Base-by-base conservation (phyloP, 1,140 invertebrate species). In the Diabrotica undecimpunctata region DNA sequence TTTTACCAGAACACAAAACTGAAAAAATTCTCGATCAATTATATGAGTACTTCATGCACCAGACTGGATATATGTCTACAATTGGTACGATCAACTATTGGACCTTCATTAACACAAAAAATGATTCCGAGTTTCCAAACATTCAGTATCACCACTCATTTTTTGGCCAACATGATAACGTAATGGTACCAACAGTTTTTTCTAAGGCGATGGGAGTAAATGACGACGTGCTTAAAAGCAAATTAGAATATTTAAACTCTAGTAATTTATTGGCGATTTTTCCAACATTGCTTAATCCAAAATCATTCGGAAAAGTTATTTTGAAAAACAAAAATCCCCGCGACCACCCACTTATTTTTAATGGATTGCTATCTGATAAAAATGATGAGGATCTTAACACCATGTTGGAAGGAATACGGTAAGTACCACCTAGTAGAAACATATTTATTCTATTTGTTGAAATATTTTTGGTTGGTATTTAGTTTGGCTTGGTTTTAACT, bases 281-380 rank as follows among this genome's bases (percentile, higher is more conserved):
- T 69, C 86, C 89, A 0, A 89, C 90, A 75, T 73, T 91, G 0
- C 82, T 92, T 8, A 82, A 88, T 73, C 91, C 93, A 0, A 85
- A 88, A 75, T 87, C 85, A 12, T 76, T 76, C 13, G 88, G 88
- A 11, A 75, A 77, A 59, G 60, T 90, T 10, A 76, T 81, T 66
- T 74, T 90, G 13, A 81, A 77, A 59, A 78, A 78, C 61, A 78
- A 63, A 35, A 81, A 90, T 79, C 88, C 88, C 1, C 81, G 80
- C 38, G 82, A 83, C 61, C 80, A 83, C 70, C 90, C 90, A 0
- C 75, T 85, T n/a, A 90, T 95, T 39, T 81, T 87, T 70, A 83
- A 91, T 0, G 89, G 89, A 54, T 90, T 90, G 56, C 83, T 90
- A 9, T 77, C 73, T 0, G 74, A 85, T 46, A 55, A 73, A 0